phyloP scores from a whole-genome alignment of 2,797 vertebrate genomes.

The Gymnopithys bicolor region DNA sequence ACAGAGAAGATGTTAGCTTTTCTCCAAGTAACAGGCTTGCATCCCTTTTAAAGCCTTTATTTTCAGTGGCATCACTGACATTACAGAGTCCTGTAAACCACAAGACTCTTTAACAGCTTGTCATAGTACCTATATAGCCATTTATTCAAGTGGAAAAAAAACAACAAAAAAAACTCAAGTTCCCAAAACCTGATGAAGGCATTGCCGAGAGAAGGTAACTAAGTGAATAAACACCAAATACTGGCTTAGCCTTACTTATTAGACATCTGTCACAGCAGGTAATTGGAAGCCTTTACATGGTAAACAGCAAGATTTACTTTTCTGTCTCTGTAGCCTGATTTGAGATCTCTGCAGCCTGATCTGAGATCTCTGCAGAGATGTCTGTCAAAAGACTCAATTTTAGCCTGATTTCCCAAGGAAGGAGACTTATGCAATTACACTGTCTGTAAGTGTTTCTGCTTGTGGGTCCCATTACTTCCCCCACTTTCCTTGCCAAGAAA shows the following conservation, averaged over 20 bases:
- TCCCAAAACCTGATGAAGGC: not conserved
- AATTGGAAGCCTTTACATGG: not conserved
- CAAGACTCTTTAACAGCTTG: constrained; percentile 28
- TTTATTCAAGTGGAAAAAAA: not conserved
- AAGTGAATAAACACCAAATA: constrained; percentile 28
- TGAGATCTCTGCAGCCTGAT: not conserved
- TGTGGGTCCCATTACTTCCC: not conserved
- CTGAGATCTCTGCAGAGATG: not conserved
- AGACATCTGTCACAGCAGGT: not conserved
- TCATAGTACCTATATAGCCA: not conserved
- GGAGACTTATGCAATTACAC: not conserved
- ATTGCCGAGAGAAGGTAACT: not conserved
- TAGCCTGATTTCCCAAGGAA: constrained; percentile 14
- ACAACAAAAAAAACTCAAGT: not conserved
- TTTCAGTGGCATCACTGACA: constrained; percentile 9
- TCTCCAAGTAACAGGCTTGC: not conserved
- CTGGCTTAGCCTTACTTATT: not conserved
- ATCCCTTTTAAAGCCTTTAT: not conserved
- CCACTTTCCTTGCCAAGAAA: not conserved
- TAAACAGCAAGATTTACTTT: not conserved
- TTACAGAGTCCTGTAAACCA: not conserved
- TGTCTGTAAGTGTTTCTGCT: not conserved
- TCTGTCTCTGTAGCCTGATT: not conserved
- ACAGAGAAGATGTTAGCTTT: not conserved
- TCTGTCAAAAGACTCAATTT: constrained; percentile 14